Evolutionary conservation across 1,140 invertebrate genomes (phyloP).

Genomic region (Mycetomoellerius zeteki): DNA sequence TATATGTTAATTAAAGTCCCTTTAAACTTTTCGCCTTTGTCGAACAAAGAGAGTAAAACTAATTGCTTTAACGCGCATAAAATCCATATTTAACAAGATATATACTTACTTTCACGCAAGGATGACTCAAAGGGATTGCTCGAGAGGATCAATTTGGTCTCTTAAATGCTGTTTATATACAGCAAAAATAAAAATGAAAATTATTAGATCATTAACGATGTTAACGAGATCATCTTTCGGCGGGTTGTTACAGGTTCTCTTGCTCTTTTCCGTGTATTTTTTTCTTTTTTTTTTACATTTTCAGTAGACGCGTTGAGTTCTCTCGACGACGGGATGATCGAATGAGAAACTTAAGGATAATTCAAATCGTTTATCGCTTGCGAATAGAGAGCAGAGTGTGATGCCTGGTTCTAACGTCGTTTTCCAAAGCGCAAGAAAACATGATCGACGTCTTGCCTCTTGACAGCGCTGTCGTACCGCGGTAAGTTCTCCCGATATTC

Average conservation of each 20-base stretch:
- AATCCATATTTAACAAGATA: constrained; percentile 13
- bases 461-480: constrained; percentile 88
- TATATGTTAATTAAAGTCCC: constrained; percentile 19
- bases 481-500: constrained; percentile 82
- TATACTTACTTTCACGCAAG: constrained; percentile 28
- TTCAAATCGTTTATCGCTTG: constrained; percentile 53
- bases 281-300: not conserved
- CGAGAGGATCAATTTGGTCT: constrained; percentile 7
- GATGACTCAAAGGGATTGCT: not conserved
- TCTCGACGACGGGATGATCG: constrained; percentile 22
- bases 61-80: constrained; percentile 17
- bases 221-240: constrained; percentile 3
- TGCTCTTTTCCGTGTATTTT: not conserved
- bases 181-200: not conserved
- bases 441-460: constrained; percentile 93
- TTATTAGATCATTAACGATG: not conserved
- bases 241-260: not conserved
- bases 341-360: constrained; percentile 30
- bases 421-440: constrained; percentile 93
- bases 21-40: not conserved
- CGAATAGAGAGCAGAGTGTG: constrained; percentile 53
- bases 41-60: not conserved
- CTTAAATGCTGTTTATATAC: constrained; percentile 5
- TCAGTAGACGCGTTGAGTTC: not conserved
- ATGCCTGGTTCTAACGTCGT: constrained; percentile 85